Base-by-base conservation (phyloP, 2,113 vertebrate genomes). In the Oreochromis spilurus region DNA sequence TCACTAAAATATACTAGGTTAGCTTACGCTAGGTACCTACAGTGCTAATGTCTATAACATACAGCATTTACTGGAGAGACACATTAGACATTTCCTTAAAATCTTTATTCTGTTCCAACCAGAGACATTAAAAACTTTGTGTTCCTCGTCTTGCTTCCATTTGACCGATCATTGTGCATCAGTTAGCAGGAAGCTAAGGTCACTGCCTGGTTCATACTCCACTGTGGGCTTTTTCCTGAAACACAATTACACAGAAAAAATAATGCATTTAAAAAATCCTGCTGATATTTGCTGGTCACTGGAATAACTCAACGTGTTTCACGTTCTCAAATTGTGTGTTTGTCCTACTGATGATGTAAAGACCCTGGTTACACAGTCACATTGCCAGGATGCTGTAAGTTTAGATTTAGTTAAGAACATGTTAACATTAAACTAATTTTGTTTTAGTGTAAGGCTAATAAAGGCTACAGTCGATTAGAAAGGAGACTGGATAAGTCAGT, bases 161-260 rank as follows among this genome's bases (percentile, higher is more conserved):
- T 52, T 79, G 54, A 84, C 54, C 17, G 52, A 45, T 95, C 88
- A 95, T 0, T 77, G 83, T 45, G 86, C 6, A 5, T 92, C 91
- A 1, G 89, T 93, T 77, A 97, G 92, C 86, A 97, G 96, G 92
- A 97, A 97, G 93, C 97, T 97, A 93, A 98, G 96, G 90, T 98
- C 97, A 91, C 94, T 95, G 79, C 96, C 97, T 40, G 96, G 94
- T n/a, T 97, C 94, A 4, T 96, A 96, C 89, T 98, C 97, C 50
- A 94, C 96, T 36, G 96, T 62, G 48, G 94, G 88, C 84, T 97
- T 94, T 19, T 96, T 96, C 92, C 97, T 97, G 62, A 70, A 96
- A 93, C 79, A 92, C 65, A 75, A 21, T 57, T 50, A 29, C 19
- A 77, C 43, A 81, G n/a, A 40, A 62, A 7, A 43, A 43, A 21